These are phyloP conservation scores for Platanista minor DNA, from an alignment of 2,113 vertebrate genomes.

Conservation along the genomic window DNA sequence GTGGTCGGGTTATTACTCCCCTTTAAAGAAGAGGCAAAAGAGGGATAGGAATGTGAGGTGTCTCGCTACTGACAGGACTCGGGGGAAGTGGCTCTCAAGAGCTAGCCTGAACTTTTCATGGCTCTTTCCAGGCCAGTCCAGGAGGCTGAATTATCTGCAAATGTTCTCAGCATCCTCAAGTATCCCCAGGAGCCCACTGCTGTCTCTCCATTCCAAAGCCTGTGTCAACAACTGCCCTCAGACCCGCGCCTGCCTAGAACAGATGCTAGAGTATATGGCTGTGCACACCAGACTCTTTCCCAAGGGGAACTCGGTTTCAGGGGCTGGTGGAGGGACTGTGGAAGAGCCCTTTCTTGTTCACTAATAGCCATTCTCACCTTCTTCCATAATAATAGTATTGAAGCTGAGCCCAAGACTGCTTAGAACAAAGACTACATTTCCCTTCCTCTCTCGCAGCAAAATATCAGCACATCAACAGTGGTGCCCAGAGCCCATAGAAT, in stretches of 20 bases:
- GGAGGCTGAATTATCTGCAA: neutral
- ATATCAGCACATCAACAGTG: neutral
- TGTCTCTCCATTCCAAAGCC: neutral
- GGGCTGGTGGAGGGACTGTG: neutral
- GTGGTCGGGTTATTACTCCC: neutral
- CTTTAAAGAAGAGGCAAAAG: neutral
- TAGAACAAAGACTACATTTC: neutral
- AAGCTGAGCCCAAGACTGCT: neutral
- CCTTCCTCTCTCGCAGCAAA: neutral
- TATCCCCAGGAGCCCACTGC: neutral
- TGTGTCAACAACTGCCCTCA: neutral
- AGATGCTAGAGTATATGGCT: neutral
- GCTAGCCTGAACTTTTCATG: neutral
- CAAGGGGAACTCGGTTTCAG: neutral
- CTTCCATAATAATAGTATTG: neutral
- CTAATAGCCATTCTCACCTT: neutral
- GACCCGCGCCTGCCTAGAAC: neutral
- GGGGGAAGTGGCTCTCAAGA: neutral
- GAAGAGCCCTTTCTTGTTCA: neutral
- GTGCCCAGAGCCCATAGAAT: neutral
- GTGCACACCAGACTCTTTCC: neutral
- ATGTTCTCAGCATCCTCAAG: neutral
- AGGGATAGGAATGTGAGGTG: neutral
- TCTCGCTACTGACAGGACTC: neutral
- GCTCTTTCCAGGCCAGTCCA: neutral